A percentile compares a stretch with the other conserved stretches of the same genome.
Evolutionary conservation across 2,113 vertebrate genomes (phyloP).

Genomic region (Chionis minor): DNA sequence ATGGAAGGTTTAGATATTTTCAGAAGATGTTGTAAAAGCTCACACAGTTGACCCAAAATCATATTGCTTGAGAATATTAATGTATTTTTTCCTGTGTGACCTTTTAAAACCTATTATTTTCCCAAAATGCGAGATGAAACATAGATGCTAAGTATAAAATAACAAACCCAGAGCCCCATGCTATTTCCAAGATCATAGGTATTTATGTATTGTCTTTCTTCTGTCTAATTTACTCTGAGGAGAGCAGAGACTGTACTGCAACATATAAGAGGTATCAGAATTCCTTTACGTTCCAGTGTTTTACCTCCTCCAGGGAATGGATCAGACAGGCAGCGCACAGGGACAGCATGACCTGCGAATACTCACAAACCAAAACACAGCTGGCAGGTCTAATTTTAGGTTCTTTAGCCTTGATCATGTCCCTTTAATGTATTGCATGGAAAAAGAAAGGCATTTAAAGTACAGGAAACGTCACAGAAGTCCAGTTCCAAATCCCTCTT

Average conservation of each 20-base stretch:
- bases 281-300: conserved; percentile 30
- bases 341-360: conserved; percentile 49
- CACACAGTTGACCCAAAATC: neutral
- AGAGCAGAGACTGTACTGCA: neutral
- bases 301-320: conserved; percentile 18
- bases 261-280: neutral
- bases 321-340: conserved; percentile 2
- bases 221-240: neutral
- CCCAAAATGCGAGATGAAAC: neutral
- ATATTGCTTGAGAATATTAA: neutral
- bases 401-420: conserved; percentile 63
- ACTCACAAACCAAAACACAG: conserved; percentile 67
- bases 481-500: conserved; percentile 47
- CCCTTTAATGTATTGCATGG: conserved; percentile 65
- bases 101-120: neutral
- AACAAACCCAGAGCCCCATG: neutral
- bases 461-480: conserved; percentile 63
- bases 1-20: conserved; percentile 10
- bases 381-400: conserved; percentile 72
- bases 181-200: neutral
- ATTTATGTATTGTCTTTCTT: neutral
- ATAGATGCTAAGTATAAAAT: neutral
- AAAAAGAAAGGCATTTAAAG: conserved; percentile 54
- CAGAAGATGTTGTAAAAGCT: conserved; percentile 4
- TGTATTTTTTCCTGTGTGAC: neutral